Evolutionary conservation across 1,140 invertebrate genomes (phyloP), one percentile per base, ranked within the genome.

Genomic region (Epicauta chinensis): DNA sequence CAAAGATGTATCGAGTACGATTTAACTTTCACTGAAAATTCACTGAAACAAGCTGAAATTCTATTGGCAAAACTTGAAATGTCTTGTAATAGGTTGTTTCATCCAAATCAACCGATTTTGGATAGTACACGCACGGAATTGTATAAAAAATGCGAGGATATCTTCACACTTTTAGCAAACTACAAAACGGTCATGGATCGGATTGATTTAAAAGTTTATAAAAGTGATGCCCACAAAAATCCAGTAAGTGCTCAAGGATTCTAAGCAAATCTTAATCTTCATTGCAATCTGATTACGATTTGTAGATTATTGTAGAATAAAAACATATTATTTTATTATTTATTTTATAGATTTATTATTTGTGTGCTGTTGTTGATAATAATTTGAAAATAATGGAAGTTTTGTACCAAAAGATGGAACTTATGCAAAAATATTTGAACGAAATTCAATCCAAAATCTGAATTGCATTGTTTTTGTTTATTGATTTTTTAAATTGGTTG

Each of bases 401-500:
- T 23, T 17, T 29, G 38, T 13, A 37, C 37, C 4, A 12, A 47
- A 17, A 47, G 37, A 29, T 13, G 36, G 6, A 47, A 47, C 3
- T 38, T 17, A 13, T 23, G 45, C 10, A 11, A 23, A 5, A 15
- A 16, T 11, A 30, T 47, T 3, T n/a, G n/a, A 36, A 47, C 12
- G 36, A 6, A 46, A 35, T 15, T 11, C 31, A 35, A 11, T 12
- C n/a, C 36, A 41, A 11, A 37, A 36, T 38, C 3, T 29, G 38
- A 35, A 35, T 36, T 36, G 37, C 13, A 16, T 16, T 23, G 4
- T 1, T 2, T 5, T 23, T 12, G 9, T 37, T 16, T 16, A 12
- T 47, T 47, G 11, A 32, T 45, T 45, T 29, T 2, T 44, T 43
- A 58, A 40, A 52, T 64, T 64, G 0, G 58, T 60, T n/a, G 57